Evolutionary conservation across 1,140 invertebrate genomes (phyloP), one percentile per base, ranked within the genome.

Genomic region (Anoplophora glabripennis): DNA sequence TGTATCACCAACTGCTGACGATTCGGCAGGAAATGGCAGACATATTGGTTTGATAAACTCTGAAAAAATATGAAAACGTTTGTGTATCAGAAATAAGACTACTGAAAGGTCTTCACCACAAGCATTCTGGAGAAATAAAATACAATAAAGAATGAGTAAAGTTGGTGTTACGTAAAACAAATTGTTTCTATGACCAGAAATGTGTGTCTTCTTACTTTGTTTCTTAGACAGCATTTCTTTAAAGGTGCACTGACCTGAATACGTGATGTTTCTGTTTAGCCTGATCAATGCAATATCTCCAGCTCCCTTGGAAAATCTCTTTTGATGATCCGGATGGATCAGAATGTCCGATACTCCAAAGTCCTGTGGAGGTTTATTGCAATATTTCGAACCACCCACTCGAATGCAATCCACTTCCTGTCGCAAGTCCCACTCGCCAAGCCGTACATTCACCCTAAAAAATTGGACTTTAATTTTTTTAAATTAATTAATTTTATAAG

Each of bases 41-140:
- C 89, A 91, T 38, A 90, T 83, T 0, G 89, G 85, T 64, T 80
- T 76, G 12, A 90, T 80, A 61, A 77, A 75, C 45, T 70, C 76
- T 73, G 57, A 45, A 72, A 68, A 40, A 36, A 17, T 48, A n/a
- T n/a, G n/a, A n/a, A n/a, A n/a, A n/a, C n/a, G n/a, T n/a, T n/a
- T n/a, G n/a, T n/a, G n/a, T n/a, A n/a, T n/a, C n/a, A n/a, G n/a
- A n/a, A n/a, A n/a, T n/a, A n/a, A n/a, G n/a, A n/a, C n/a, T n/a
- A n/a, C n/a, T n/a, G n/a, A n/a, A n/a, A n/a, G n/a, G n/a, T n/a
- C n/a, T n/a, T n/a, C n/a, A n/a, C n/a, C n/a, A n/a, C n/a, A n/a
- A n/a, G n/a, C n/a, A n/a, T n/a, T 28, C 21, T 28, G 21, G 21
- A 28, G 5, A 28, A 28, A 28, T n/a, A n/a, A n/a, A n/a, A n/a